phyloP scores from a whole-genome alignment of 2,113 vertebrate species.

The Columbina picui region DNA sequence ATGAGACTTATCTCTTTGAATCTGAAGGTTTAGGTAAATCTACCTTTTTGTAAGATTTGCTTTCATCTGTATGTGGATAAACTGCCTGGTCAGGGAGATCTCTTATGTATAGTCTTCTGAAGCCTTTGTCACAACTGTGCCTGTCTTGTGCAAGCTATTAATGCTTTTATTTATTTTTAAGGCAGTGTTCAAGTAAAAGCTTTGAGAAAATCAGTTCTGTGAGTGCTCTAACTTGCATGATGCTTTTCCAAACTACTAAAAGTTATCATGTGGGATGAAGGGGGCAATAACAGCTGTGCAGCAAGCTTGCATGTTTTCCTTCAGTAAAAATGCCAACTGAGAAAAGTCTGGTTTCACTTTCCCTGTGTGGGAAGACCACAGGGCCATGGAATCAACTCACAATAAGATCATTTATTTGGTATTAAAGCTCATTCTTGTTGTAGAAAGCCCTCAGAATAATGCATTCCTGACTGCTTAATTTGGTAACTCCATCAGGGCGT shows the following conservation, averaged over 20 bases:
- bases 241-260: background rate
- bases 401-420: constrained; percentile 32
- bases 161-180: background rate
- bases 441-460: constrained; percentile 23
- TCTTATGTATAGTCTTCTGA: background rate
- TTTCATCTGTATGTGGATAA: background rate
- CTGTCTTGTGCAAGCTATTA: background rate
- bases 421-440: background rate
- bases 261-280: background rate
- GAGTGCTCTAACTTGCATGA: background rate
- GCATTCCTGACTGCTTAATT: constrained; percentile 8
- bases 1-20: constrained; percentile 95
- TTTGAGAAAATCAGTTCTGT: background rate
- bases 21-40: constrained; percentile 93
- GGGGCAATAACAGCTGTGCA: background rate
- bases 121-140: background rate
- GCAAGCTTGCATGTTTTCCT: background rate
- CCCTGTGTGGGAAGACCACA: background rate
- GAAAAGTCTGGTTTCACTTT: background rate
- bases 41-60: background rate
- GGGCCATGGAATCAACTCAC: background rate
- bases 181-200: background rate
- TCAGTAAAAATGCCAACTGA: background rate
- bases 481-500: background rate
- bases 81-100: background rate